Evolutionary conservation across 2,888 invertebrate species (phyloP).

Genomic region (Podotricha telesiphe): DNA sequence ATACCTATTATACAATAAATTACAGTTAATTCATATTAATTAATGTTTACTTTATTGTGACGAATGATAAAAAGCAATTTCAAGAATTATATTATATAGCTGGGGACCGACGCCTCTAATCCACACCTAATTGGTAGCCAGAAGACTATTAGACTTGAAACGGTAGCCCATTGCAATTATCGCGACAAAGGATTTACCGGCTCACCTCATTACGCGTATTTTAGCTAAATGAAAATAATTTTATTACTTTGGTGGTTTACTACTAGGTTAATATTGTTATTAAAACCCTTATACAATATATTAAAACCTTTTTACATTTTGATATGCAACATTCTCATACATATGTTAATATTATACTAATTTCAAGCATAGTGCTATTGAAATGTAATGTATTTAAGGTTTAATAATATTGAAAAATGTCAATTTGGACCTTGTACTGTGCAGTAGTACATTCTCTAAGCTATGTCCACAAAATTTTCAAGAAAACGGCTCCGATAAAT

Average conservation of each 20-base stretch:
- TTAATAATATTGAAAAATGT: too few relatives aligned
- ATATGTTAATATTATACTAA: too few relatives aligned
- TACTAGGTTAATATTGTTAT: background rate
- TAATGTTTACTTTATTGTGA: slow-evolving; percentile 8
- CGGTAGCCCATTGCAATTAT: slow-evolving; percentile 74
- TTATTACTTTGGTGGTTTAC: slow-evolving; percentile 14
- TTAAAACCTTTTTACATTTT: background rate
- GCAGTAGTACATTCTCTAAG: too few relatives aligned
- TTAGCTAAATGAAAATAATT: slow-evolving; percentile 40
- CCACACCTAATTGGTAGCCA: slow-evolving; percentile 76
- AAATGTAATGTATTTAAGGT: too few relatives aligned
- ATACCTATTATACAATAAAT: too few relatives aligned
- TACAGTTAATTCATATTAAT: background rate
- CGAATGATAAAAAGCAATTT: slow-evolving; percentile 46
- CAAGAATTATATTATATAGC: slow-evolving; percentile 45
- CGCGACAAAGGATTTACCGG: slow-evolving; percentile 61
- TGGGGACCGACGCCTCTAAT: slow-evolving; percentile 63
- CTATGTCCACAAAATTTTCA: too few relatives aligned
- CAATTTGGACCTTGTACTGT: too few relatives aligned
- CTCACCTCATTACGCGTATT: slow-evolving; percentile 48
- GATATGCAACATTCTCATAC: too few relatives aligned
- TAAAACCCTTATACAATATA: background rate
- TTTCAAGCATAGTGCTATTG: too few relatives aligned
- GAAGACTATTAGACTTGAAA: slow-evolving; percentile 80
- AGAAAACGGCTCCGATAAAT: too few relatives aligned